Evolutionary conservation across 2,113 vertebrate genomes (phyloP), one percentile per base, ranked within the genome.

Genomic region (Bettongia penicillata): DNA sequence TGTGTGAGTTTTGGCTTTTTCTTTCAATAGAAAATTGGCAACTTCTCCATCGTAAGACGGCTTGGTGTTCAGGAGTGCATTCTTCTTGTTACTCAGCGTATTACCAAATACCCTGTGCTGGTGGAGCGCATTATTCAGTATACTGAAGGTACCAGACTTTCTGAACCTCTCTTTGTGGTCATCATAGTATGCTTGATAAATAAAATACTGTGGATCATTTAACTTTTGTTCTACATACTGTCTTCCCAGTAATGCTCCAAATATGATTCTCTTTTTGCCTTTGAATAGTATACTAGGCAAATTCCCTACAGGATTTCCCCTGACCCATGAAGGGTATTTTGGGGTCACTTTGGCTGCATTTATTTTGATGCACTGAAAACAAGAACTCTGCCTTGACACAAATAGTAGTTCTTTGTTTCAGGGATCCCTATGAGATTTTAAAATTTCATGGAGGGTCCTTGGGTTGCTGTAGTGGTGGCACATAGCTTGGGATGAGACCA

Each of bases 31-130:
- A 99, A 99, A 99, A 99, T 99, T 1, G 99, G 99, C 95, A 99
- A 99, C 97, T 98, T 98, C 16, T 97, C 99, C 95, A 99, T 99
- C 0, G 99, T 99, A 97, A 98, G 99, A 92, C 98, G 99, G n/a
- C 98, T 99, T 6, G 99, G 99, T 0, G 98, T 99, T 47, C 99
- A 99, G 1, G 99, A 99, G 92, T 99, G 99, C 26, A 99, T 99
- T 95, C 98, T 99, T 1, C 98, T 99, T 31, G 99, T 99, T 3
- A 99, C 99, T 0, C 99, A 99, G 96, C 99, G 99, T 95, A 99
- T 99, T 96, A 99, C 99, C 92, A 99, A 99, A 94, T 99, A 99
- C 93, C 99, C 99, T 0, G 99, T 99, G 0, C 98, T 99, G 61
- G 98, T 99, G 98, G 99, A 99, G 77, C 99, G 99, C 0, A 99